A percentile compares a stretch with the other conserved stretches of the same genome.
These are phyloP conservation scores for Polylopha cassiicola DNA, from an alignment of 2,888 invertebrate genomes.

Conservation along the genomic window DNA sequence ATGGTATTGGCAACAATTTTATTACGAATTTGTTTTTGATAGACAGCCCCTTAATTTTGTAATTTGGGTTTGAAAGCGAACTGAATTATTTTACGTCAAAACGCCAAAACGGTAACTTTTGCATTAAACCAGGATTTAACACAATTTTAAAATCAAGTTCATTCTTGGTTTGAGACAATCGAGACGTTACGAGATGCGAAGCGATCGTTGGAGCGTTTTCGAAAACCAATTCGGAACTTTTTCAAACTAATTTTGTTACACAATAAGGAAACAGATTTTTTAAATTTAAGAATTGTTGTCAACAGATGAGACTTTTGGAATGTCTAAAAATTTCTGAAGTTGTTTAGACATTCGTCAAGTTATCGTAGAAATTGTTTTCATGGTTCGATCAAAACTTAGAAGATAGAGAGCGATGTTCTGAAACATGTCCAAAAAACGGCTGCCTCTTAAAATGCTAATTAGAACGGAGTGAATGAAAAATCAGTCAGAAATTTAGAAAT, in stretches of 20 bases:
- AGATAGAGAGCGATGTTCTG: conserved; percentile 15
- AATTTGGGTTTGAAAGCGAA: no score
- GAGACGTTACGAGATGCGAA: no score
- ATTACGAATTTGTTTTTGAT: no score
- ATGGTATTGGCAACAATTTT: conserved; percentile 19
- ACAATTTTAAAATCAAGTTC: no score
- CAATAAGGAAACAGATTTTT: not conserved
- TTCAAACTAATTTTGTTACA: no score
- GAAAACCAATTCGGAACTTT: no score
- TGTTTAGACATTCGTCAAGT: conserved; percentile 13
- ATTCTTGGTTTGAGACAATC: no score
- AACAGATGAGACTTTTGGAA: conserved; percentile 14
- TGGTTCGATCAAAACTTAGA: conserved; percentile 9
- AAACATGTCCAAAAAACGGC: conserved; percentile 26
- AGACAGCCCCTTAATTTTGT: no score
- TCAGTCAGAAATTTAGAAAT: conserved; percentile 43
- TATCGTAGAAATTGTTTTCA: conserved; percentile 6
- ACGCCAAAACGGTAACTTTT: no score
- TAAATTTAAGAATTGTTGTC: conserved; percentile 12
- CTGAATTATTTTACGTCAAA: not conserved
- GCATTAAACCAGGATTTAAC: no score
- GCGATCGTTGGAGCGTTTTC: no score
- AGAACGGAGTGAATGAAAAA: conserved; percentile 49
- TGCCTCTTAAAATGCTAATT: conserved; percentile 62
- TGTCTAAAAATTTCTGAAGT: conserved; percentile 1